A percentile compares a stretch with the other conserved stretches of the same genome.
Conservation (phyloP, 2,113 vertebrate genomes). For the Cettia cetti region DNA sequence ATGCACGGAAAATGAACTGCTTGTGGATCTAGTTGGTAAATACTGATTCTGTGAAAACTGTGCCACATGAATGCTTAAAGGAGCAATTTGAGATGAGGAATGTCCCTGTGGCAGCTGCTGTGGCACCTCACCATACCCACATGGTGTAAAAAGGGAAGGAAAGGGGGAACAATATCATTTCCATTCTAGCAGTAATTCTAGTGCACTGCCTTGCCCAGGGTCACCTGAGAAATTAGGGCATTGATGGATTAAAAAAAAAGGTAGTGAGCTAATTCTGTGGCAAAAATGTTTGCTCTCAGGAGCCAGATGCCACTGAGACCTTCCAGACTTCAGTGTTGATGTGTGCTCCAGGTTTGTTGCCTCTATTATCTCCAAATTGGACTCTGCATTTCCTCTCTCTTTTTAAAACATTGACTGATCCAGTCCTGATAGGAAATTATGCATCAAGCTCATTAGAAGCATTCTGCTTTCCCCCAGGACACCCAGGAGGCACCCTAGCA, state of each 20-base stretch:
- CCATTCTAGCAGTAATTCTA: background rate
- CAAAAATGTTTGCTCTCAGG: background rate
- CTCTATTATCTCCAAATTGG: background rate
- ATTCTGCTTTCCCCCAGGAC: background rate
- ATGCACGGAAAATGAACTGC: background rate
- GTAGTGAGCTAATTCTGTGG: background rate
- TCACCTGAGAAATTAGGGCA: background rate
- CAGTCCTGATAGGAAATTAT: background rate
- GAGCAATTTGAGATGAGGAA: background rate
- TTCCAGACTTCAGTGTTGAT: background rate
- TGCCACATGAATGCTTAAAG: background rate
- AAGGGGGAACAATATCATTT: background rate
- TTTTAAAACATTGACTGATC: background rate
- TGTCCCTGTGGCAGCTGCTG: background rate
- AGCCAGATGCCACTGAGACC: background rate
- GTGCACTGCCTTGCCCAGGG: background rate
- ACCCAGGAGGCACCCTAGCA: background rate
- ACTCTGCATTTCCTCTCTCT: background rate
- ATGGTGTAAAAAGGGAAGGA: background rate
- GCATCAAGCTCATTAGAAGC: background rate
- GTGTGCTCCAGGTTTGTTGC: background rate
- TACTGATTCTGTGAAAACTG: background rate
- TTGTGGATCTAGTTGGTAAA: background rate
- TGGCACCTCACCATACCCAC: background rate
- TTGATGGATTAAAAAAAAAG: background rate